These are phyloP conservation scores for Theristicus caerulescens DNA, from an alignment of 2,113 vertebrate genomes.

Conservation along the genomic window DNA sequence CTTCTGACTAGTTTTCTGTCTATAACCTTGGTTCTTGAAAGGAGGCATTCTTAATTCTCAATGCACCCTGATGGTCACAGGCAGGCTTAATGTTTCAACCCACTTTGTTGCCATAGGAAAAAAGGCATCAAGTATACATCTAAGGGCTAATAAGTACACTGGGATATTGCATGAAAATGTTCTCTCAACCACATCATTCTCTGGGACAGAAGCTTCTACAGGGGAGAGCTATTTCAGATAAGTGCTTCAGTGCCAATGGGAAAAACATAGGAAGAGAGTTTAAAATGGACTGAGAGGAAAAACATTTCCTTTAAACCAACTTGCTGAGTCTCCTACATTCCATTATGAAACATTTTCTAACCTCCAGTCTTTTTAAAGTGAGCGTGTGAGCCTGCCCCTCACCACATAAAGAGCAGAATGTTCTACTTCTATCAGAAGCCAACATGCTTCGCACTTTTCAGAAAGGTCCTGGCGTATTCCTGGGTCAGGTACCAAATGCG, in stretches of 20 bases:
- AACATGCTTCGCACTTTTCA: rapidly evolving
- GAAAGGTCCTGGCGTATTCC: neutral
- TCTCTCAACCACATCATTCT: neutral
- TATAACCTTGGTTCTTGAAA: neutral
- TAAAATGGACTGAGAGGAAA: conserved; percentile 8
- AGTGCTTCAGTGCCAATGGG: conserved; percentile 1
- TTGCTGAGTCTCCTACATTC: neutral
- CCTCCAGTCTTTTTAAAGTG: neutral
- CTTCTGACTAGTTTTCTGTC: neutral
- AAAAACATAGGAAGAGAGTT: neutral
- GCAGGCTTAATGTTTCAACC: neutral
- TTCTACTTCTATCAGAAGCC: neutral
- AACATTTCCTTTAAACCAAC: conserved; percentile 3
- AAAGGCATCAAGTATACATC: neutral
- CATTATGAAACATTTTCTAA: neutral
- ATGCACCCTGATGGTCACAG: neutral
- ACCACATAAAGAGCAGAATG: neutral
- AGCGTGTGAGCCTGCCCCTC: neutral
- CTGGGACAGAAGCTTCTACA: neutral
- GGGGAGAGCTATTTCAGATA: neutral
- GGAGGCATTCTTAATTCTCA: neutral
- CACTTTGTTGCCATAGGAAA: neutral
- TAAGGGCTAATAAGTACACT: neutral
- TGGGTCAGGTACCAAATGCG: neutral
- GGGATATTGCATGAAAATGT: neutral